Conservation (phyloP, 2,888 invertebrate species). For the Xanthorhoe designata region DNA sequence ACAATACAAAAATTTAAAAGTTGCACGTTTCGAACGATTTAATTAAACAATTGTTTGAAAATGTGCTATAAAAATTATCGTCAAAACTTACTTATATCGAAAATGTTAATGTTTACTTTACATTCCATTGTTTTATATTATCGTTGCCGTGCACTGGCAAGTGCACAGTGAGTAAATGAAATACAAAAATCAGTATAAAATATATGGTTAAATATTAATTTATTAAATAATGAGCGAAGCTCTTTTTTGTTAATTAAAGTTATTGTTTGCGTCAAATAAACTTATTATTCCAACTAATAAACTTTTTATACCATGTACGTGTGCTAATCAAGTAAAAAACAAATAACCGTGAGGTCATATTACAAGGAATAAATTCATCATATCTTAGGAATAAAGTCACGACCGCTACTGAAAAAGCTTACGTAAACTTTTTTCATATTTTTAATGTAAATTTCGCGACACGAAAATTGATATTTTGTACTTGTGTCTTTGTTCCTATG, state of each 20-base stretch:
- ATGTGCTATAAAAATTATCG: not conserved
- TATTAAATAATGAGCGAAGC: slow-evolving; percentile 17
- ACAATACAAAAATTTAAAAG: too few species aligned
- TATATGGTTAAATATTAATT: not conserved
- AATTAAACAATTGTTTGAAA: too few species aligned
- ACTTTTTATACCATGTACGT: not conserved
- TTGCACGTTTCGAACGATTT: too few species aligned
- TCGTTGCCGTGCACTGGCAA: not conserved
- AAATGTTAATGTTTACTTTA: not conserved
- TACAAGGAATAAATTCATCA: not conserved
- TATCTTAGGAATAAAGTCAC: not conserved
- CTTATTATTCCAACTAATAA: not conserved
- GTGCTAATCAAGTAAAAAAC: not conserved
- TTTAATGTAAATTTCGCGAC: not conserved
- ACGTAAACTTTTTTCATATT: not conserved
- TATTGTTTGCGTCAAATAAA: not conserved
- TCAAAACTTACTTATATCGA: not conserved
- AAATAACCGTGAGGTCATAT: slow-evolving; percentile 2
- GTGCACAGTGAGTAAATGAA: not conserved
- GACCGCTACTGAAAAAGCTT: not conserved
- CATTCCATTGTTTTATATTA: not conserved
- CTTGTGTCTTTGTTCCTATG: not conserved
- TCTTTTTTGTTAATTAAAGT: slow-evolving; percentile 5
- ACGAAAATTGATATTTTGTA: not conserved
- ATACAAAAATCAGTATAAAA: not conserved